Conservation (phyloP, 2,888 invertebrate genomes). For the Aporophyla lueneburgensis region DNA sequence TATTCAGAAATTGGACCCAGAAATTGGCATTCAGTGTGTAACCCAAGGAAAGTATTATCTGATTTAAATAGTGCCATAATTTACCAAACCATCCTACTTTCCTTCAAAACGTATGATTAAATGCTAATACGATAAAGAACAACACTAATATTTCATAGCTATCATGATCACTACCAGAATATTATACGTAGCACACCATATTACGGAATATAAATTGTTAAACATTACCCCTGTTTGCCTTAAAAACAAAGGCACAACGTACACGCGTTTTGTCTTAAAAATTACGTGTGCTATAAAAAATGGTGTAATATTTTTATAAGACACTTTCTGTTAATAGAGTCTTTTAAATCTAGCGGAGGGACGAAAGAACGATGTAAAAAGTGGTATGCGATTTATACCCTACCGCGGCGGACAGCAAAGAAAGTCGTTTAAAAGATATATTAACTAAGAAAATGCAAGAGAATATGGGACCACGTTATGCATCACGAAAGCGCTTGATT, state of each 20-base stretch:
- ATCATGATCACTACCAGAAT: conserved; percentile 40
- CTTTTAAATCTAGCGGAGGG: conserved; percentile 66
- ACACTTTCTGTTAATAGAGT: conserved; percentile 62
- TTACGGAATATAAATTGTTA: conserved; percentile 50
- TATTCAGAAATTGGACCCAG: not conserved
- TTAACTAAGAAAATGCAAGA: conserved; percentile 81
- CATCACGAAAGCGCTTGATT: conserved; percentile 74
- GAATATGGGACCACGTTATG: conserved; percentile 75
- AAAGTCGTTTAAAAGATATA: conserved; percentile 83
- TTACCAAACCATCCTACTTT: conserved; percentile 19
- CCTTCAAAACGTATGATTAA: conserved; percentile 21
- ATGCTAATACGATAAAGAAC: conserved; percentile 40
- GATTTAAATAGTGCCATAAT: conserved; percentile 8
- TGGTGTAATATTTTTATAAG: conserved; percentile 58
- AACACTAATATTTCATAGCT: conserved; percentile 51
- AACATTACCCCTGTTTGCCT: conserved; percentile 41
- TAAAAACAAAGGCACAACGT: conserved; percentile 50
- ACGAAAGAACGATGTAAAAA: conserved; percentile 64
- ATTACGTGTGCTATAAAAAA: conserved; percentile 55
- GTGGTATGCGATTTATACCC: conserved; percentile 74
- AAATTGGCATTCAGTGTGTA: conserved; percentile 6
- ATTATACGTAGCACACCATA: conserved; percentile 27
- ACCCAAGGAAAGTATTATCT: not conserved
- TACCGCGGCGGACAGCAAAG: conserved; percentile 70
- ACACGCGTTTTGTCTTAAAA: conserved; percentile 50